Evolutionary conservation across 2,888 invertebrate genomes (phyloP).

Genomic region (Microctonus brassicae): DNA sequence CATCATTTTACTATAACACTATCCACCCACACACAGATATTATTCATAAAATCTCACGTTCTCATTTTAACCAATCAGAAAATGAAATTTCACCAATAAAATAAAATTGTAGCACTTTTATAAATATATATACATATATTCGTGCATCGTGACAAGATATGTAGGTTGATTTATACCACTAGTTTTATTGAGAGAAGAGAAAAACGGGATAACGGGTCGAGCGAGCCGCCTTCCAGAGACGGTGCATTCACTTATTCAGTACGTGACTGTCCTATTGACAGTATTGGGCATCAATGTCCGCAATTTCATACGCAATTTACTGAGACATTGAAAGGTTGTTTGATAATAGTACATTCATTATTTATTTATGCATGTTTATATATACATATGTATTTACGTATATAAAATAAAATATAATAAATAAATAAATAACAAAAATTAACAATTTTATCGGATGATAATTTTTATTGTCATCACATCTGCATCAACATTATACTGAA

Average conservation of each 20-base stretch:
- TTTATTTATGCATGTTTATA: too few relatives aligned
- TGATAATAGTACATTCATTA: neutral
- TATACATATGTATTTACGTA: too few relatives aligned
- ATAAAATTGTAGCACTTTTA: neutral
- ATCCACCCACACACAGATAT: neutral
- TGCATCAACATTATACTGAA: neutral
- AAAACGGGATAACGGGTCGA: conserved; percentile 25
- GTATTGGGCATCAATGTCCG: conserved; percentile 17
- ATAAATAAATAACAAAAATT: neutral
- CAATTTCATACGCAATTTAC: conserved; percentile 17
- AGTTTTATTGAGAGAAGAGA: conserved; percentile 9
- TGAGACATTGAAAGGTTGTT: neutral
- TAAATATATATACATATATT: neutral
- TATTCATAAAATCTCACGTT: conserved; percentile 14
- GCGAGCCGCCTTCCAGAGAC: conserved; percentile 18
- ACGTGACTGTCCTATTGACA: conserved; percentile 32
- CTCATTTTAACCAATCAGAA: neutral
- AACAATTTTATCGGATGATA: neutral
- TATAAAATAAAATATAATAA: neutral
- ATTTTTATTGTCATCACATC: too few relatives aligned
- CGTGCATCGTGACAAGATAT: conserved; percentile 26
- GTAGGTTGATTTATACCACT: conserved; percentile 20
- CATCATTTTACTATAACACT: neutral
- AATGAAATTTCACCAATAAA: conserved; percentile 4
- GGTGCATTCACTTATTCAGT: conserved; percentile 9